Base-by-base conservation (phyloP, 1,140 invertebrate species). In the Elymnias hypermnestra region DNA sequence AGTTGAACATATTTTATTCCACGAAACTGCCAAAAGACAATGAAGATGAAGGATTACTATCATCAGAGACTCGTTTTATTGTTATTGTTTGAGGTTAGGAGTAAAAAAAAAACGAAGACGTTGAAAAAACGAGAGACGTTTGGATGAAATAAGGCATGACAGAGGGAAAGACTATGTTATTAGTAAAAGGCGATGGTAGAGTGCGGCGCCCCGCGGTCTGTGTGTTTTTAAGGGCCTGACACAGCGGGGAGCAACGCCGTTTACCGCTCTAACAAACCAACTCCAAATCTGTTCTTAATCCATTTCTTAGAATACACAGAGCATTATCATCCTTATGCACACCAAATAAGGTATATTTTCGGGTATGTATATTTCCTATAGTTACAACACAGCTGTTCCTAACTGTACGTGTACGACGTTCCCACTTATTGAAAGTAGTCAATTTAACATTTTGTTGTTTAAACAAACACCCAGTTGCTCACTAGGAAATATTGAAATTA, bases 151-250 rank as follows among this genome's bases (percentile, higher is more conserved):
- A 78, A 82, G 68, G 76, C 68, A 72, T 82, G 79, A 77, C 75
- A 81, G 60, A 83, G 74, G 77, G 72, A 74, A 81, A 81, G 72
- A 78, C 63, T 62, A 66, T 76, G 73, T 81, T 83, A 82, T 78
- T 84, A 75, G 76, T 74, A 62, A 57, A 63, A 67, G 58, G 63
- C 50, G 61, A 50, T 60, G 70, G 69, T 63, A 63, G 65, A 70
- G 68, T 56, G 63, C 67, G 84, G 83, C 85, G 83, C 74, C 85
- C 85, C 83, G 85, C 85, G 70, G 85, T 87, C 85, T 87, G 83
- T 72, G 81, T 87, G 76, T 87, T 81, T 76, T 86, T 85, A 83
- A 77, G 79, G 64, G 44, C 56, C 41, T 57, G 35, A 37, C 71
- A 22, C 79, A 44, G 56, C 72, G 63, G 83, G 83, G 70, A 57